Base-by-base conservation (phyloP, 2,113 vertebrate species). In the Hirundichthys speculiger region DNA sequence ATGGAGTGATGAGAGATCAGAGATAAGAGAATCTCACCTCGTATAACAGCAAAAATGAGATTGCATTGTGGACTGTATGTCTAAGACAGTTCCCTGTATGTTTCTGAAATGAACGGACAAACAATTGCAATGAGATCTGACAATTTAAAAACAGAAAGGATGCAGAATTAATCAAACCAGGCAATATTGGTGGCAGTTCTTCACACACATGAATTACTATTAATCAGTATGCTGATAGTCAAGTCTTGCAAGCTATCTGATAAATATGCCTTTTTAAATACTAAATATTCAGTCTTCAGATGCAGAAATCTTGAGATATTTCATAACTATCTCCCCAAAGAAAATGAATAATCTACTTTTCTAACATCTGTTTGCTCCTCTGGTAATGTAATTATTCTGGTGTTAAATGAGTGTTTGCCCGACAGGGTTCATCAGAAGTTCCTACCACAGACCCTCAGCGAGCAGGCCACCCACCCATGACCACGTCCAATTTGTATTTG, bases 381-480 rank as follows among this genome's bases (percentile, higher is more conserved):
- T 43, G 25, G 24, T 82, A 75, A 84, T 75, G 49, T 71, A 80
- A 85, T 88, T 80, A 84, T 58, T 19, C 60, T 16, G 60, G 42
- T 76, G 54, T 75, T 57, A 76, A 71, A 82, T 10, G 8, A 52
- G 65, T 62, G 66, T 79, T 50, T 66, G 58, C 63, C 55, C 55
- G 66, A 67, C 66, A 61, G 47, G 34, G 45, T 43, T 77, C 77
- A 81, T 83, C 60, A 77, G 43, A 78, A 66, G 66, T 50, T 77
- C 58, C 48, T 68, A 63, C 16, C 19, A 52, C 67, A 38, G 77
- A 58, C 74, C 59, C 68, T 57, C 21, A 41, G 46, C 58, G 65
- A 83, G 69, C 24, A n/a, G 57, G 11, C 72, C 68, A 43, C 20
- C 64, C 74, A 71, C 69, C 81, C 67, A 12, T 85, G 79, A 83